phyloP scores from a whole-genome alignment of 2,888 invertebrate genomes.

The Trachelus iudaicus region DNA sequence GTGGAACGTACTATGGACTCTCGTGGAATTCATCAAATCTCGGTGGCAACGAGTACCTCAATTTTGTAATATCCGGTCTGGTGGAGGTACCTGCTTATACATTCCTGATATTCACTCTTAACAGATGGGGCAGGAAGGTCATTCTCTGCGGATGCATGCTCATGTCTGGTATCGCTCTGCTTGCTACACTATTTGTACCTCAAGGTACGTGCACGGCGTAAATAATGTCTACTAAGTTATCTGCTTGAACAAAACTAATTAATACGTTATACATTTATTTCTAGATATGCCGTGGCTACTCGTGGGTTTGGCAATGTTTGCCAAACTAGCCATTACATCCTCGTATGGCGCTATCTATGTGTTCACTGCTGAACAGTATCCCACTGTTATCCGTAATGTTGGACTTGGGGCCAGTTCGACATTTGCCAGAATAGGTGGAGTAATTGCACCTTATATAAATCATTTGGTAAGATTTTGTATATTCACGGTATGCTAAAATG shows the following conservation, averaged over 20 bases:
- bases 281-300: conserved; percentile 70
- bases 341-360: conserved; percentile 81
- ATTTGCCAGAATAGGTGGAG: conserved; percentile 73
- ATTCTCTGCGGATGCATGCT: conserved; percentile 78
- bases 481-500: neutral
- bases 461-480: conserved; percentile 65
- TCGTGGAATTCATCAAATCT: conserved; percentile 81
- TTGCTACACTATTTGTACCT: conserved; percentile 72
- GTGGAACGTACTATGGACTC: conserved; percentile 81
- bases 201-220: conserved; percentile 58
- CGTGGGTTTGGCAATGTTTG: conserved; percentile 75
- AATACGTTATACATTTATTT: conserved; percentile 25
- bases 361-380: conserved; percentile 80
- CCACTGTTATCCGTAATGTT: conserved; percentile 77
- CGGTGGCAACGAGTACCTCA: conserved; percentile 78
- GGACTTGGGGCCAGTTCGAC: conserved; percentile 74
- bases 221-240: neutral
- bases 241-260: neutral
- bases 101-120: conserved; percentile 74
- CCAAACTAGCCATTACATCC: conserved; percentile 78
- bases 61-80: conserved; percentile 79
- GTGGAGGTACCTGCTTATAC: conserved; percentile 81
- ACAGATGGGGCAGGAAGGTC: conserved; percentile 76
- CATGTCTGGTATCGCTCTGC: conserved; percentile 71
- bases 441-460: conserved; percentile 72